Evolutionary conservation across 2,888 invertebrate genomes (phyloP), one percentile per base, ranked within the genome.

Genomic region (Tiphia femorata): DNA sequence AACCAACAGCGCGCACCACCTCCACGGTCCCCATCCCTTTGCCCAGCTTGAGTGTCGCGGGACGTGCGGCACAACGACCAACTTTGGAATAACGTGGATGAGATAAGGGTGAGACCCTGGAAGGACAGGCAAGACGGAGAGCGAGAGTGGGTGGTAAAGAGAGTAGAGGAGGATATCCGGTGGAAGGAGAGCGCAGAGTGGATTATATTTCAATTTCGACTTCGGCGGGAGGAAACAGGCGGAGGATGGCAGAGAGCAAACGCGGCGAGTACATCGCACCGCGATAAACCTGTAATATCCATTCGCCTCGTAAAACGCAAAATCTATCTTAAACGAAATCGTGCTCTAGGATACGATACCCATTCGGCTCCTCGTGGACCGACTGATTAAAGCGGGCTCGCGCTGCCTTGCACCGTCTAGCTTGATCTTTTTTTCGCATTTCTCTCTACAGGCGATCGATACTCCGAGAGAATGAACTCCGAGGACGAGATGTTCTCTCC

Each of bases 151-250:
- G 33, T 4, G 1, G 33, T 33, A 12, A 33, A 6, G 4, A 33
- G 21, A 20, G 37, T 6, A 12, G 19, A 2, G 29, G 7, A 1
- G 10, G 33, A 2, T 33, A 14, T 33, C 23, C 33, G 33, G 33
- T 14, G 33, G 33, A 14, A n/a, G 2, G 33, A 14, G 33, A 14
- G 4, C 14, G n/a, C 41, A 19, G 17, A 19, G 33, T 19, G 29
- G 47, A 49, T 67, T 60, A 68, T 55, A 54, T 59, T 58, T 65
- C 55, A 65, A 69, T 69, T 62, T 62, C 47, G 48, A 48, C 37
- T 52, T 42, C 33, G 41, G 14, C 38, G 20, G 48, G 29, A n/a
- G 38, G 37, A 50, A 47, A 44, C 47, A 54, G 14, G 53, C 40
- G 25, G 33, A 49, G n/a, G n/a, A n/a, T 44, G 53, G 47, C 48